phyloP scores from a whole-genome alignment of 64 coral and sea anemone species.

The Stichodactyla helianthus region DNA sequence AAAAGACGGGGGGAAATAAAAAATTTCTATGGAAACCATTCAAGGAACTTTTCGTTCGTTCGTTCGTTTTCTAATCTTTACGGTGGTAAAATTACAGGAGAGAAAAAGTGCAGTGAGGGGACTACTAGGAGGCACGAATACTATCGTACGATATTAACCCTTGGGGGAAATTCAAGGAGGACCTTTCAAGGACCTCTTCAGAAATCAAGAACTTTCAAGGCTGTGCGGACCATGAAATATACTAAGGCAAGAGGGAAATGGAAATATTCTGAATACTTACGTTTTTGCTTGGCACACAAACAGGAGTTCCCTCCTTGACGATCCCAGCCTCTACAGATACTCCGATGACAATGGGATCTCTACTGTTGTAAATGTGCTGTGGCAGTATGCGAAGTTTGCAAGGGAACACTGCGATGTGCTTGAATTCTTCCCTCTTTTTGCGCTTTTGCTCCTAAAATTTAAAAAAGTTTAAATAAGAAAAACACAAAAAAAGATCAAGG shows the following conservation, averaged over 20 bases:
- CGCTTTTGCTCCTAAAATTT: conserved; percentile 77
- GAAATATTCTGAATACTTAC: conserved; percentile 14
- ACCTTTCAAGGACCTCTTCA: no score
- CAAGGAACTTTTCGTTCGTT: no score
- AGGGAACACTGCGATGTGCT: conserved; percentile 83
- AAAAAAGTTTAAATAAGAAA: not conserved
- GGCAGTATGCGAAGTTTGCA: conserved; percentile 95
- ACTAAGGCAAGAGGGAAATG: no score
- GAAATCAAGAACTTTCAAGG: no score
- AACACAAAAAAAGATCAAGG: not conserved
- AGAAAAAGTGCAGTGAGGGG: no score
- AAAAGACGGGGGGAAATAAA: no score
- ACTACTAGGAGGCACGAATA: no score
- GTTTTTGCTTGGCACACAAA: conserved; percentile 73
- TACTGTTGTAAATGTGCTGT: conserved; percentile 81
- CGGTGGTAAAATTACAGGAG: no score
- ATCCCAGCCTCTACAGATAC: conserved; percentile 76
- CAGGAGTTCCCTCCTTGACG: conserved; percentile 86
- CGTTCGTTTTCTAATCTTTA: no score
- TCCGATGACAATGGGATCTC: conserved; percentile 84
- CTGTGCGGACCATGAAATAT: not conserved
- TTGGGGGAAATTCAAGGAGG: no score
- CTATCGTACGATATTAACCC: no score
- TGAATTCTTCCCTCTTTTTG: conserved; percentile 96
- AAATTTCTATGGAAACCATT: no score